A percentile compares a stretch with the other conserved stretches of the same genome.
Conservation (phyloP, 2,888 invertebrate species). For the Parasteatoda lunata region DNA sequence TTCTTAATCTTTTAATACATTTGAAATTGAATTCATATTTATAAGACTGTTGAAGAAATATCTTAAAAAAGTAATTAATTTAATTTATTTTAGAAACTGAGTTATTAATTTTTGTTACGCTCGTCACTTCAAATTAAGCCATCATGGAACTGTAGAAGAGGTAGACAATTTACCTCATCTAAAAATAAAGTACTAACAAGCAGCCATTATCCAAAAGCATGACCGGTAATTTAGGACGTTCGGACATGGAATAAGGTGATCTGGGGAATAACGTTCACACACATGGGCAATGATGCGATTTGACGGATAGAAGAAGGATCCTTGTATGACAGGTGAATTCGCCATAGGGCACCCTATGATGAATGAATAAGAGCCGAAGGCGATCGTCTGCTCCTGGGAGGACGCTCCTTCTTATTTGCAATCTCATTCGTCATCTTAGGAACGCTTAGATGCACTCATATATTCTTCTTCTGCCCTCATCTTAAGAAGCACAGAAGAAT, state of each 20-base stretch:
- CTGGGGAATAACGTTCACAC: neutral
- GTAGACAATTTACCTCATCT: too few relatives aligned
- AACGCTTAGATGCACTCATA: conserved; percentile 7
- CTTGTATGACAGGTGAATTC: conserved; percentile 30
- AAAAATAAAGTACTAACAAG: neutral
- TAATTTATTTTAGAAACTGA: too few relatives aligned
- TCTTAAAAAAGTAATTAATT: too few relatives aligned
- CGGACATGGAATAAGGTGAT: neutral
- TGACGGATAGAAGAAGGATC: conserved; percentile 29
- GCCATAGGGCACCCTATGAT: conserved; percentile 26
- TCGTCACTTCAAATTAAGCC: too few relatives aligned
- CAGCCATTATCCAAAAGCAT: neutral
- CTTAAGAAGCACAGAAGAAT: conserved; percentile 2
- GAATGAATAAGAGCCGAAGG: conserved; percentile 25
- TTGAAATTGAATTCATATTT: too few relatives aligned
- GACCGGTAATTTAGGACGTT: neutral
- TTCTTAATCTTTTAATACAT: too few relatives aligned
- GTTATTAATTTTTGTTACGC: too few relatives aligned
- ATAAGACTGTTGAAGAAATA: too few relatives aligned
- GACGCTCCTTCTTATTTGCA: conserved; percentile 49
- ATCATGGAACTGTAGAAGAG: too few relatives aligned
- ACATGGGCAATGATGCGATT: conserved; percentile 32
- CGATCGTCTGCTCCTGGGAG: conserved; percentile 32
- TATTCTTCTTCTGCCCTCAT: neutral
- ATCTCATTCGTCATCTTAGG: conserved; percentile 40